Evolutionary conservation across 2,797 vertebrate species (phyloP).

Genomic region (Hyperoplus lanceolatus): DNA sequence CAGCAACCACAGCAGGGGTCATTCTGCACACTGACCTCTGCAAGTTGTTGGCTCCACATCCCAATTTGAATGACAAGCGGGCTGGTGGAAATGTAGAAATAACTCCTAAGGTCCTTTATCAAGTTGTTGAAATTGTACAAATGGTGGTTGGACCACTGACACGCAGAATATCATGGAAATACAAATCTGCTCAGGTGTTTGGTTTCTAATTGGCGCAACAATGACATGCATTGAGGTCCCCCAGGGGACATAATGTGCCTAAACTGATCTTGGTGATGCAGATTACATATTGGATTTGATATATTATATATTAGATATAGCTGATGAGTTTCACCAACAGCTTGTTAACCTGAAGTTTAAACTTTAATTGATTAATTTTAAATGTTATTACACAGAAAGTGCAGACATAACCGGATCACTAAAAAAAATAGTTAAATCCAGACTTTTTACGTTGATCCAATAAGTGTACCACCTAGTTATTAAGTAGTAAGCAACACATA

Average conservation of each 20-base stretch:
- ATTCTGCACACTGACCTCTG: slow-evolving; percentile 40
- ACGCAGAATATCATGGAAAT: neutral
- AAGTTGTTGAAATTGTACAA: slow-evolving; percentile 8
- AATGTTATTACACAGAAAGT: neutral
- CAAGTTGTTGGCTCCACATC: neutral
- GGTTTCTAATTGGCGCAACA: no score
- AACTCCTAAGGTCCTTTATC: neutral
- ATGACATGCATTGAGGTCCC: neutral
- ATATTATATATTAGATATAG: neutral
- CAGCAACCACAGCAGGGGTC: slow-evolving; percentile 40
- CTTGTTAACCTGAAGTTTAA: neutral
- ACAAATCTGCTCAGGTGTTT: neutral
- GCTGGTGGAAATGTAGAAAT: slow-evolving; percentile 23
- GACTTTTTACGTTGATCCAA: no score
- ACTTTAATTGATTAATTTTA: neutral
- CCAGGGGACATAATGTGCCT: neutral
- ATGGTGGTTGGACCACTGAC: slow-evolving; percentile 14
- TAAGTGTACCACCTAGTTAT: no score
- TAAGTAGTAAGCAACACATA: no score
- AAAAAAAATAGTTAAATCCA: no score
- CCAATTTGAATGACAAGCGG: slow-evolving; percentile 15
- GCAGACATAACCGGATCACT: neutral
- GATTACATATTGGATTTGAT: no score
- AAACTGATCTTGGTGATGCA: slow-evolving; percentile 9
- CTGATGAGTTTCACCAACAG: neutral